Percentiles rank a stretch among this genome's conserved stretches.
Evolutionary conservation across 2,797 vertebrate genomes (phyloP).

Genomic region (Acropternis orthonyx): DNA sequence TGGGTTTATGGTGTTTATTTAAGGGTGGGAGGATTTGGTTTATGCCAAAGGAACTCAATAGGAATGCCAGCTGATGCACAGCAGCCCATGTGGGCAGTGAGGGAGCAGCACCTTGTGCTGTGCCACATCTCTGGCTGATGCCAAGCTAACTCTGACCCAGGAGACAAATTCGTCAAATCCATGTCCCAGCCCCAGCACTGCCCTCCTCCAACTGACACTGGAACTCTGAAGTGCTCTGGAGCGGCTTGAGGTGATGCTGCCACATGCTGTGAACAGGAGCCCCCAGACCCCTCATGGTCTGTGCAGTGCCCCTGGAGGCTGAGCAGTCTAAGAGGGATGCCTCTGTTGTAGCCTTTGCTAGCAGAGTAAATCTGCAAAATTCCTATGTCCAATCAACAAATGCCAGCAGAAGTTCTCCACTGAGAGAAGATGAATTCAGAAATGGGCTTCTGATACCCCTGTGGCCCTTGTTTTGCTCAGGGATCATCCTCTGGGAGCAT

Average conservation of each 20-base stretch:
- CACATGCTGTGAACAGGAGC: accelerated
- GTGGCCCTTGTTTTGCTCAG: not conserved
- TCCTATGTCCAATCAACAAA: not conserved
- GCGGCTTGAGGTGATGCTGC: accelerated
- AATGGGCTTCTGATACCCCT: not conserved
- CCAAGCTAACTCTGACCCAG: accelerated
- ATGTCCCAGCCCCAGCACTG: not conserved
- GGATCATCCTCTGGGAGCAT: not conserved
- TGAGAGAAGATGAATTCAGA: not conserved
- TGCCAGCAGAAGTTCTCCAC: not conserved
- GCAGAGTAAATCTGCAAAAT: not conserved
- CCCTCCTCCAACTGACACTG: not conserved
- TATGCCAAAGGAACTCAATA: too few relatives aligned
- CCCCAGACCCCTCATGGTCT: not conserved
- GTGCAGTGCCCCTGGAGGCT: not conserved
- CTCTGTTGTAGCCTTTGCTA: not conserved
- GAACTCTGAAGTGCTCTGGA: not conserved
- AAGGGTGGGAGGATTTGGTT: not conserved
- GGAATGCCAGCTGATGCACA: not conserved
- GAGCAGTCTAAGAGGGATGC: not conserved
- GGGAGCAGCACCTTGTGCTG: not conserved
- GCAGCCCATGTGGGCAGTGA: accelerated
- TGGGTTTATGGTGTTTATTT: not conserved
- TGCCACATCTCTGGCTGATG: not conserved
- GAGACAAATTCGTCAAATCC: not conserved